Conservation (phyloP, 1,140 invertebrate genomes). For the Acromyrmex heyeri region DNA sequence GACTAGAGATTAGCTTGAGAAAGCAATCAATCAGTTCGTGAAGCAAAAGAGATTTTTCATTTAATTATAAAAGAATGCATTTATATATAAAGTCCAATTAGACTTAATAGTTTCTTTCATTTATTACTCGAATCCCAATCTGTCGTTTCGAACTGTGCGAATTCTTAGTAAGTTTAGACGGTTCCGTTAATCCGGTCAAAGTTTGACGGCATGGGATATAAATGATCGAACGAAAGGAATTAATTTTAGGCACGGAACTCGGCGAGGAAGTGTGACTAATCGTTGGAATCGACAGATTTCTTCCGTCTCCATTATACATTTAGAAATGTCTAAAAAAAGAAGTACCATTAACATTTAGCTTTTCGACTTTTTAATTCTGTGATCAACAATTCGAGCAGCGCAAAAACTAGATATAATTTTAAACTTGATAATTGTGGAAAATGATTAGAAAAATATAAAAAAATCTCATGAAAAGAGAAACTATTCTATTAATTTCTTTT, state of each 20-base stretch:
- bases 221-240: slow-evolving; percentile 14
- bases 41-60: background rate
- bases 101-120: background rate
- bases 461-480: background rate
- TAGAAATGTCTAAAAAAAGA: slow-evolving; percentile 40
- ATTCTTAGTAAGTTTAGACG: background rate
- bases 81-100: background rate
- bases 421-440: background rate
- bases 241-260: slow-evolving; percentile 21
- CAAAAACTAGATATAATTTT: background rate
- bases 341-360: slow-evolving; percentile 1
- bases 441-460: background rate
- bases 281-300: background rate
- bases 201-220: background rate
- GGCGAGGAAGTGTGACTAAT: slow-evolving; percentile 19
- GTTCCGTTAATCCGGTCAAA: background rate
- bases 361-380: background rate
- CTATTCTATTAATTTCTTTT: background rate
- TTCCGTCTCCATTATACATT: background rate
- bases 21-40: background rate
- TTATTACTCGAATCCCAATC: background rate
- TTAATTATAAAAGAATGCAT: slow-evolving; percentile 24
- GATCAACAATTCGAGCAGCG: background rate
- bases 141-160: background rate
- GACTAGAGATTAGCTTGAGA: background rate